A percentile compares a stretch with the other conserved stretches of the same genome.
Evolutionary conservation across 2,113 vertebrate genomes (phyloP).

Genomic region (Parus major): DNA sequence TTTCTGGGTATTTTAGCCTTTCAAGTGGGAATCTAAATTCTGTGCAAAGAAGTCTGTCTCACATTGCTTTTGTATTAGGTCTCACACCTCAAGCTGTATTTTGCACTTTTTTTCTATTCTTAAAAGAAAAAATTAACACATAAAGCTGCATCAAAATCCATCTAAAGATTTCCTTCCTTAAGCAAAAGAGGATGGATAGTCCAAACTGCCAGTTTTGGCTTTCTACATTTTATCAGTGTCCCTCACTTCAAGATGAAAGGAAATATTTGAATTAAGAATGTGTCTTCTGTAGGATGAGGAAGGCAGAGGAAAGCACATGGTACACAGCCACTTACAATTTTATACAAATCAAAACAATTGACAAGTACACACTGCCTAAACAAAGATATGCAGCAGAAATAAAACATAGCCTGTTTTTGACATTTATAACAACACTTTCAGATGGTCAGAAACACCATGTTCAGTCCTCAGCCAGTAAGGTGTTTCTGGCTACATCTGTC

Average conservation of each 20-base stretch:
- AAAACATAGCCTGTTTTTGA: background rate
- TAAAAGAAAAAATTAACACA: background rate
- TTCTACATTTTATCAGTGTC: background rate
- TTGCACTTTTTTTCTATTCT: background rate
- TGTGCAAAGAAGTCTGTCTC: slow-evolving; percentile 4
- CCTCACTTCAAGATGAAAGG: background rate
- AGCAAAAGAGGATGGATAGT: background rate
- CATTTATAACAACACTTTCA: background rate
- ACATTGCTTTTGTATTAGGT: background rate
- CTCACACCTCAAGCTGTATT: slow-evolving; percentile 29
- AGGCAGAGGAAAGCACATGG: background rate
- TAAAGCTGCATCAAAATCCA: background rate
- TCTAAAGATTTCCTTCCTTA: background rate
- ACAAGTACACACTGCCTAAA: background rate
- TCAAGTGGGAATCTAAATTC: slow-evolving; percentile 48
- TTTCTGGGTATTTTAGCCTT: slow-evolving; percentile 19
- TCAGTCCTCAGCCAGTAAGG: slow-evolving; percentile 10
- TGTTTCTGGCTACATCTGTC: slow-evolving; percentile 27
- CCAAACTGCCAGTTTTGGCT: background rate
- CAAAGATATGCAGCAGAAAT: background rate
- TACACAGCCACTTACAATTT: background rate
- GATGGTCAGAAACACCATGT: background rate
- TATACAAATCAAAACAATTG: background rate
- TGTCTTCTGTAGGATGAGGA: background rate
- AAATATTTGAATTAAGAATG: background rate